Evolutionary conservation across 2,113 vertebrate genomes (phyloP).

Genomic region (Puntigrus tetrazona): DNA sequence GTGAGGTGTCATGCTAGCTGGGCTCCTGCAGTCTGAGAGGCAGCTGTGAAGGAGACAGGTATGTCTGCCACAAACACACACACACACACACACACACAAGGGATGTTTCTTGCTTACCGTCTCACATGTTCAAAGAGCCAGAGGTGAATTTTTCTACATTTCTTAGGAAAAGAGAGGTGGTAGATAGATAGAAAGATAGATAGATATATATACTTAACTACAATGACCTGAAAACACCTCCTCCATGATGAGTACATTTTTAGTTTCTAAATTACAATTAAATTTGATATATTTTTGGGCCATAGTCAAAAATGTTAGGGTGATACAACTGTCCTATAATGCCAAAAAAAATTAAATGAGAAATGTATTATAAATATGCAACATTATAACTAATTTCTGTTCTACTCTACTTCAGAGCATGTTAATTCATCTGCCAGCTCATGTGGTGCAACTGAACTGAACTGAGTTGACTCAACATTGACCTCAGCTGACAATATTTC

Average conservation of each 20-base stretch:
- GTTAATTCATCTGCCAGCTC: not conserved
- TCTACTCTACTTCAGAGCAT: too few relatives aligned
- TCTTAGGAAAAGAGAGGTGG: not conserved
- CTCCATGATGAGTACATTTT: not conserved
- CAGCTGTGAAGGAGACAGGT: constrained; percentile 78
- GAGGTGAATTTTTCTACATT: not conserved
- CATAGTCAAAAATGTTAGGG: not conserved
- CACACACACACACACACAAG: not conserved
- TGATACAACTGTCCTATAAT: too few relatives aligned
- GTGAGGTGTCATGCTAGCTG: constrained; percentile 46
- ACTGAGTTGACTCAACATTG: not conserved
- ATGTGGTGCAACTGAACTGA: not conserved
- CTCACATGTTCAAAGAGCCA: constrained; percentile 33
- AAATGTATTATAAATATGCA: not conserved
- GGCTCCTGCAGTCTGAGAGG: constrained; percentile 65
- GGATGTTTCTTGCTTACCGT: not conserved
- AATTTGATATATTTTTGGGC: not conserved
- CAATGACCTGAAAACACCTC: not conserved
- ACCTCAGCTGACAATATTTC: not conserved
- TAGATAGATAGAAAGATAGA: not conserved
- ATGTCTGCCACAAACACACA: constrained; percentile 73
- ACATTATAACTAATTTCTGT: not conserved
- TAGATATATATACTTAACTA: not conserved
- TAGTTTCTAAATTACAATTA: not conserved
- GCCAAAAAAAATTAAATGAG: too few relatives aligned